A percentile compares a stretch with the other conserved stretches of the same genome.
Conservation (phyloP, 1,140 invertebrate species). For the Contarinia nasturtii region DNA sequence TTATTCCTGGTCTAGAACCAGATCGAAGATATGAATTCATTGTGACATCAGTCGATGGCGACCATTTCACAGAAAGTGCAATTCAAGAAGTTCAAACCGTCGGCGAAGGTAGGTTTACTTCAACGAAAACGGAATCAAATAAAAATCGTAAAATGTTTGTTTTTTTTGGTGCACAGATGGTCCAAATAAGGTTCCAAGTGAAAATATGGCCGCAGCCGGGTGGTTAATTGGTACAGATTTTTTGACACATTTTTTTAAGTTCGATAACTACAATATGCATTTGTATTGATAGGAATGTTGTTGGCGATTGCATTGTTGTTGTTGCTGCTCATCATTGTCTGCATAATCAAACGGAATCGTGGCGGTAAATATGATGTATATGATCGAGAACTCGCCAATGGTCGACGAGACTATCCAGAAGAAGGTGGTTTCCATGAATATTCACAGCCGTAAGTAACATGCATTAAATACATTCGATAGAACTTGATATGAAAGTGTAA, state of each 20-base stretch:
- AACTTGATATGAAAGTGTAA: no score
- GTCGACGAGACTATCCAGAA: constrained; percentile 73
- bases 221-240: no score
- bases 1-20: constrained; percentile 58
- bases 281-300: constrained; percentile 74
- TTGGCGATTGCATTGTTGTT: constrained; percentile 83
- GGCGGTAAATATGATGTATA: constrained; percentile 92
- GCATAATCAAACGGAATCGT: constrained; percentile 79
- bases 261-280: no score
- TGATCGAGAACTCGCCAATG: constrained; percentile 81
- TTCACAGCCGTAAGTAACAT: constrained; percentile 67
- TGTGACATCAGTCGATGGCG: constrained; percentile 81
- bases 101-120: constrained; percentile 30
- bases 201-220: constrained; percentile 65
- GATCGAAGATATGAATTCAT: constrained; percentile 78
- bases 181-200: constrained; percentile 48
- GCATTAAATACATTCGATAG: no score
- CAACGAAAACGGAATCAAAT: no score
- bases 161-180: no score
- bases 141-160: no score
- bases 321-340: constrained; percentile 81
- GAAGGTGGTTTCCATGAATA: constrained; percentile 89
- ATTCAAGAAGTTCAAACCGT: constrained; percentile 61
- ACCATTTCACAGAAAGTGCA: constrained; percentile 49
- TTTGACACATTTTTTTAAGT: no score